phyloP scores from a whole-genome alignment of 1,140 invertebrate genomes.

The Drosophila grimshawi region DNA sequence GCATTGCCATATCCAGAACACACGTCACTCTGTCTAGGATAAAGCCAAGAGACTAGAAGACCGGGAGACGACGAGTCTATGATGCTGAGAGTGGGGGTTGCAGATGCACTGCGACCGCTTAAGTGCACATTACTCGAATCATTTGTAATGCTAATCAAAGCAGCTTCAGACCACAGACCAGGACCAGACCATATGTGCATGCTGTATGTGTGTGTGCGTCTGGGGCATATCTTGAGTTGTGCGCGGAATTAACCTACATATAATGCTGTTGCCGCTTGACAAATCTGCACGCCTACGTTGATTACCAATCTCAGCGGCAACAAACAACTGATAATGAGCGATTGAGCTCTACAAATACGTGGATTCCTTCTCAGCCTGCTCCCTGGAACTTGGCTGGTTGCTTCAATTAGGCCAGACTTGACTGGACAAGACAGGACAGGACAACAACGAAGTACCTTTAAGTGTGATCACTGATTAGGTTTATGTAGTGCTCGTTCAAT shows the following conservation, averaged over 20 bases:
- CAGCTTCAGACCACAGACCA: slow-evolving; percentile 23
- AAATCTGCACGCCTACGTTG: slow-evolving; percentile 79
- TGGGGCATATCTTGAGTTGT: slow-evolving; percentile 74
- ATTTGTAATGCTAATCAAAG: slow-evolving; percentile 83
- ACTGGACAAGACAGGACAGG: slow-evolving; percentile 2
- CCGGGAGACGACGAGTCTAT: slow-evolving; percentile 23
- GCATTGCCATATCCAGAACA: slow-evolving; percentile 75
- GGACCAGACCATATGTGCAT: slow-evolving; percentile 17
- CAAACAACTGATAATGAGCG: slow-evolving; percentile 82
- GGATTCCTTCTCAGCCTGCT: slow-evolving; percentile 2
- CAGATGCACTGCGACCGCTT: slow-evolving; percentile 58
- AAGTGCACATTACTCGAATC: slow-evolving; percentile 82
- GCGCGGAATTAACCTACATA: slow-evolving; percentile 79
- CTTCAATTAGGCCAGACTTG: slow-evolving; percentile 67
- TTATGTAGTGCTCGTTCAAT: slow-evolving; percentile 21
- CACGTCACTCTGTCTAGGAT: slow-evolving; percentile 83
- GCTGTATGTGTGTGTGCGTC: slow-evolving; percentile 17
- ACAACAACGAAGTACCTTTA: slow-evolving; percentile 47
- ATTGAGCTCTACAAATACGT: slow-evolving; percentile 70
- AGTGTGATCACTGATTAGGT: slow-evolving; percentile 71
- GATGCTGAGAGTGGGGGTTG: slow-evolving; percentile 21
- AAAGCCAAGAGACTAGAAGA: slow-evolving; percentile 50
- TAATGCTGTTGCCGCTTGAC: slow-evolving; percentile 77
- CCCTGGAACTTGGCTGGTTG: slow-evolving; percentile 24
- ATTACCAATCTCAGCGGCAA: slow-evolving; percentile 74